A percentile compares a stretch with the other conserved stretches of the same genome.
Evolutionary conservation across 2,888 invertebrate genomes (phyloP).

Genomic region (Caenorhabditis imperialis): DNA sequence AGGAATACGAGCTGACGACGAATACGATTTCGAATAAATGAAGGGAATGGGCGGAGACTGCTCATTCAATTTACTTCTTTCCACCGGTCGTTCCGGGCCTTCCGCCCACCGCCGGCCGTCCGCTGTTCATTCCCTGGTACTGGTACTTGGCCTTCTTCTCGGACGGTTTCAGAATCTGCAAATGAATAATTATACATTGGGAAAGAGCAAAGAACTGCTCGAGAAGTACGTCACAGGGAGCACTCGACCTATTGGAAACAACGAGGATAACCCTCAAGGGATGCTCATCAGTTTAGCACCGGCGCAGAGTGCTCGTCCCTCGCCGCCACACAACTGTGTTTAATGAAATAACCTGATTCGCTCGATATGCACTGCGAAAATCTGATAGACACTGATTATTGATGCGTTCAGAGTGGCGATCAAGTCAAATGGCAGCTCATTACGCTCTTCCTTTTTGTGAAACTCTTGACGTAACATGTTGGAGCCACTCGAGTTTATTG

Average conservation of each 20-base stretch:
- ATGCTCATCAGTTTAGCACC: conserved; percentile 9
- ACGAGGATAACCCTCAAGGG: conserved; percentile 4
- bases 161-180: conserved; percentile 81
- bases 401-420: conserved; percentile 2
- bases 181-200: too few species aligned
- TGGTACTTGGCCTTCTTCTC: conserved; percentile 82
- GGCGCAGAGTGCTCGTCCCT: conserved; percentile 5
- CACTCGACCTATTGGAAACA: conserved; percentile 4
- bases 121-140: conserved; percentile 80
- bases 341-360: conserved; percentile 7
- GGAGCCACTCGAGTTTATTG: conserved; percentile 26
- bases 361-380: too few species aligned
- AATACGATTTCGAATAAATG: too few species aligned
- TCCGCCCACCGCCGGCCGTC: conserved; percentile 70
- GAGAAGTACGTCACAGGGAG: conserved; percentile 1
- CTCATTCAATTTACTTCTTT: conserved; percentile 47
- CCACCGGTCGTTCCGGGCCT: conserved; percentile 53
- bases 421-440: too few species aligned
- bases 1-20: conserved; percentile 25
- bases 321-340: background rate
- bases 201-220: background rate
- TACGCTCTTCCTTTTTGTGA: too few species aligned
- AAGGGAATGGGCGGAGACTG: conserved; percentile 23
- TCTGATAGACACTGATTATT: background rate
- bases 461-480: conserved; percentile 31